These are phyloP conservation scores for Drosophila varians DNA, from an alignment of 1,140 invertebrate genomes.

Conservation along the genomic window DNA sequence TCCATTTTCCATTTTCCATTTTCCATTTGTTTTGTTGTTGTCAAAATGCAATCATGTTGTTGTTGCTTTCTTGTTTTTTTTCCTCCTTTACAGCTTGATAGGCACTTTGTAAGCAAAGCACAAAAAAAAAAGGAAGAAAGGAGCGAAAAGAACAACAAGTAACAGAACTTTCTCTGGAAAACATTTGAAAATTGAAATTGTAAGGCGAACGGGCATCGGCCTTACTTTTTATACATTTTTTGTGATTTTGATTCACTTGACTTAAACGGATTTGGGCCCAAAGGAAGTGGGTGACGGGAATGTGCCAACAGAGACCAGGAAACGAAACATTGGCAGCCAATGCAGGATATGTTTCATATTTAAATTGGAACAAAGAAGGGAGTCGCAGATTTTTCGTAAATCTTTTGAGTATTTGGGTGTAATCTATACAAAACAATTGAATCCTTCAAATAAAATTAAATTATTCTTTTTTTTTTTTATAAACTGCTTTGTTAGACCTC, in stretches of 20 bases:
- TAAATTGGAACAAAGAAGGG: neutral
- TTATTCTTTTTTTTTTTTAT: no score
- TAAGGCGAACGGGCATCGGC: slow-evolving; percentile 26
- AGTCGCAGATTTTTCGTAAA: neutral
- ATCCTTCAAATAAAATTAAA: no score
- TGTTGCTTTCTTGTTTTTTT: slow-evolving; percentile 39
- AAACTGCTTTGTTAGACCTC: no score
- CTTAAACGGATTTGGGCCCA: slow-evolving; percentile 54
- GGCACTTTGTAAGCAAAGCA: slow-evolving; percentile 66
- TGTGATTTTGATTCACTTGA: slow-evolving; percentile 45
- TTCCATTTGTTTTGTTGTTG: slow-evolving; percentile 63
- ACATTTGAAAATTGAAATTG: slow-evolving; percentile 73
- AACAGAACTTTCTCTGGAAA: slow-evolving; percentile 39
- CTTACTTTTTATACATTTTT: slow-evolving; percentile 31
- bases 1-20: slow-evolving; percentile 34
- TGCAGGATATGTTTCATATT: slow-evolving; percentile 41
- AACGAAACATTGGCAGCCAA: slow-evolving; percentile 24
- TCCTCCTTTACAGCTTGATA: slow-evolving; percentile 51
- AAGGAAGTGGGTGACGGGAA: slow-evolving; percentile 11
- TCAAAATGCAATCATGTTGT: slow-evolving; percentile 76
- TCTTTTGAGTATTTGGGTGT: neutral
- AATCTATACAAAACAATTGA: neutral
- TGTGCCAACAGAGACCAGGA: slow-evolving; percentile 26
- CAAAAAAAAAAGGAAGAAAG: slow-evolving; percentile 20
- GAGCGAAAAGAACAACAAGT: slow-evolving; percentile 16